phyloP scores from a whole-genome alignment of 92 coral and sea anemone species.

The Paramuricea clavata region DNA sequence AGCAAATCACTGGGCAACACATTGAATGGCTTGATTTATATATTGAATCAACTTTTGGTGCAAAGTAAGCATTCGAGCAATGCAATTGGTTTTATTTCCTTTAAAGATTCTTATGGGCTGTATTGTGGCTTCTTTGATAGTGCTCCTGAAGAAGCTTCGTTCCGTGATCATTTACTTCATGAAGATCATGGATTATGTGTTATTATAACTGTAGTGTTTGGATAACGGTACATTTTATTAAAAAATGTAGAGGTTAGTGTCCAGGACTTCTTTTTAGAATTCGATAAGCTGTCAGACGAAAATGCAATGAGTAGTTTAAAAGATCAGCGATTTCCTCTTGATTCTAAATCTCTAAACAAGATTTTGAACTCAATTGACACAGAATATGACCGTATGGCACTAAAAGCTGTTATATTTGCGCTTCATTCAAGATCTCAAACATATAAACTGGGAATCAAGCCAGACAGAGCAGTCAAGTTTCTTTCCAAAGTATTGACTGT shows the following conservation, averaged over 20 bases:
- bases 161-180: conserved; percentile 72
- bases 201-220: conserved; percentile 56
- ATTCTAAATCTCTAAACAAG: too few species aligned
- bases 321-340: conserved; percentile 43
- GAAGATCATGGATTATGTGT: conserved; percentile 73
- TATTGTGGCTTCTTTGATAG: conserved; percentile 74
- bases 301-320: conserved; percentile 61
- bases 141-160: conserved; percentile 59
- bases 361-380: conserved; percentile 46
- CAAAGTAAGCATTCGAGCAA: conserved; percentile 48
- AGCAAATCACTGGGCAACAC: too few species aligned
- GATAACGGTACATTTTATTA: conserved; percentile 71
- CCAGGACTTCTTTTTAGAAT: conserved; percentile 62
- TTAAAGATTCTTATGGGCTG: conserved; percentile 67
- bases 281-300: conserved; percentile 56
- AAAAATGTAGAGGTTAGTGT: conserved; percentile 67
- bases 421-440: conserved; percentile 72
- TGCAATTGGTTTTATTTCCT: conserved; percentile 64
- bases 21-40: too few species aligned
- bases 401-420: conserved; percentile 67
- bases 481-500: conserved; percentile 68
- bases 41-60: too few species aligned
- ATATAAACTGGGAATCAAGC: conserved; percentile 73
- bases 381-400: conserved; percentile 73
- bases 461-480: conserved; percentile 66